Conservation (phyloP, 1,140 invertebrate genomes). For the Trigoniulus corallinus region DNA sequence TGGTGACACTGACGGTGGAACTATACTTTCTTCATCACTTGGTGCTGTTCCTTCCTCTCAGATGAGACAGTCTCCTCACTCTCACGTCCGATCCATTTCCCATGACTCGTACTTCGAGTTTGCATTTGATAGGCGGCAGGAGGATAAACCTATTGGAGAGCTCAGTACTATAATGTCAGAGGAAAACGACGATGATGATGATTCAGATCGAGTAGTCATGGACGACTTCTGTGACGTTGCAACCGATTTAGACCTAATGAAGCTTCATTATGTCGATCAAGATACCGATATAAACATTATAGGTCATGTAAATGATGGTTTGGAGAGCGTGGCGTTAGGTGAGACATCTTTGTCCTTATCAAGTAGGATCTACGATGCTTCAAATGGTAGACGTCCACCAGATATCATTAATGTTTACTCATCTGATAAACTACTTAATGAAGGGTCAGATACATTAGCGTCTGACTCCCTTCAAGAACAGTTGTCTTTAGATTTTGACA, state of each 20-base stretch:
- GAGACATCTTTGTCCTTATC: background rate
- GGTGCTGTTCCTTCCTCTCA: background rate
- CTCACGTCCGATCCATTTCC: conserved; percentile 48
- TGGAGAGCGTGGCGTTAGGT: background rate
- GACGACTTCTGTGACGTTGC: conserved; percentile 4
- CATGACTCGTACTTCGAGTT: conserved; percentile 85
- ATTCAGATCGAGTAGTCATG: background rate
- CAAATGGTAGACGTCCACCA: no score
- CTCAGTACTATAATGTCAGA: background rate
- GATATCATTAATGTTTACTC: background rate
- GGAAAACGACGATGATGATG: background rate
- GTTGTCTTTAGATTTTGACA: background rate
- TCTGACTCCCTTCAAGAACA: background rate
- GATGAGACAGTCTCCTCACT: background rate
- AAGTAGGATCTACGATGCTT: no score
- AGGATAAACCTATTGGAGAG: background rate
- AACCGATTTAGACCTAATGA: background rate
- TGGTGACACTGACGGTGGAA: conserved; percentile 8
- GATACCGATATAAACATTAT: background rate
- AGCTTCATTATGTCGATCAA: background rate
- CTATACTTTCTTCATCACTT: background rate
- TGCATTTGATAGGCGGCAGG: conserved; percentile 12
- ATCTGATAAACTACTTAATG: background rate
- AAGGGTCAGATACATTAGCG: background rate
- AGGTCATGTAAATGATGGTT: background rate